phyloP scores from a whole-genome alignment of 2,888 invertebrate genomes.

The Papilio elwesi region DNA sequence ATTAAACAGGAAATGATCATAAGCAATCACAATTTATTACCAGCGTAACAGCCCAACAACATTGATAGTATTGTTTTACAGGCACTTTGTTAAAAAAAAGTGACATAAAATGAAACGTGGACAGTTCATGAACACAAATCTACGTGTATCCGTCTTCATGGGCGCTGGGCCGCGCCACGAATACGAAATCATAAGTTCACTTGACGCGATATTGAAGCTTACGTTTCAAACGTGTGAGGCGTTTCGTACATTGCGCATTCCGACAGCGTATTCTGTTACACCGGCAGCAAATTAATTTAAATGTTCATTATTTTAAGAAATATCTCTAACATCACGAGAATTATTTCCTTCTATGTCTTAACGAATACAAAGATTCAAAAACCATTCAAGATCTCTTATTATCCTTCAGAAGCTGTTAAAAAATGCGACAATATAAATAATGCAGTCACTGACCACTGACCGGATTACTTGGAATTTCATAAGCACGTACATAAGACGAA shows the following conservation, averaged over 20 bases:
- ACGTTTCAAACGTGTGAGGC: constrained; percentile 22
- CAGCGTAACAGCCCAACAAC: neutral
- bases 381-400: neutral
- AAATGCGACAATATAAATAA: neutral
- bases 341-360: neutral
- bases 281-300: constrained; percentile 26
- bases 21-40: neutral
- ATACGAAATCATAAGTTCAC: constrained; percentile 31
- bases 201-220: constrained; percentile 30
- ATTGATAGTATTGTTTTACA: neutral
- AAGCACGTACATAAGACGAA: constrained; percentile 12
- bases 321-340: neutral
- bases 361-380: neutral
- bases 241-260: constrained; percentile 27
- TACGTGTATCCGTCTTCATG: constrained; percentile 20
- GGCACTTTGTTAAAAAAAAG: neutral
- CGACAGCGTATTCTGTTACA: constrained; percentile 22
- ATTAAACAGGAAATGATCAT: neutral
- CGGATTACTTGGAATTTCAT: constrained; percentile 10
- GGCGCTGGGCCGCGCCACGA: constrained; percentile 26
- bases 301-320: constrained; percentile 8
- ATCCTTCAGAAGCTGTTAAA: neutral
- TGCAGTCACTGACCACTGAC: constrained; percentile 8
- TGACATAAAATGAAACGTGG: neutral
- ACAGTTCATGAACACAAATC: constrained; percentile 13